Percentiles rank a stretch among this genome's conserved stretches.
Evolutionary conservation across 1,140 invertebrate species (phyloP).

Genomic region (Neoseiulus cucumeris): DNA sequence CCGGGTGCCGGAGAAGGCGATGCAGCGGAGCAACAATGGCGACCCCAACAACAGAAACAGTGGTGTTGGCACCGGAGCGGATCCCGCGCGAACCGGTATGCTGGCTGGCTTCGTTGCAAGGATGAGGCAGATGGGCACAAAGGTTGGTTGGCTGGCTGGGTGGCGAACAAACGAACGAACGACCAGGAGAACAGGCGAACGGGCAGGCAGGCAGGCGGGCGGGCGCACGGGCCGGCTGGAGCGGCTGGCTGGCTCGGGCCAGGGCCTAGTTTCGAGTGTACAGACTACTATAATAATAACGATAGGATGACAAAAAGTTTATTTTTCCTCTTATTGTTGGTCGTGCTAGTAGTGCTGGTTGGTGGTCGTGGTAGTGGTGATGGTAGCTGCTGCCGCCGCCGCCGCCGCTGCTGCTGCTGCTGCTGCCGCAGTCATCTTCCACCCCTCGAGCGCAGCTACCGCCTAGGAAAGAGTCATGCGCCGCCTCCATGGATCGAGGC

Average conservation of each 20-base stretch:
- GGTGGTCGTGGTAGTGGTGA: not conserved
- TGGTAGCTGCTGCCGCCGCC: not conserved
- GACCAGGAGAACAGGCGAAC: no score
- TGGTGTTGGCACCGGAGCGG: no score
- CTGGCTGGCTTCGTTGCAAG: no score
- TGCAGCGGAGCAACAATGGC: no score
- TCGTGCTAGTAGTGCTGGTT: not conserved
- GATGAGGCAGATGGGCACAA: no score
- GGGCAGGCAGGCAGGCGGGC: no score
- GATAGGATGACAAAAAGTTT: conserved; percentile 12
- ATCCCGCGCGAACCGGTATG: no score
- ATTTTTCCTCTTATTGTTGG: conserved; percentile 10
- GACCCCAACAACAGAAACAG: no score
- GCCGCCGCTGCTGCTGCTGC: not conserved
- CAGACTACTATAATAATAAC: conserved; percentile 7
- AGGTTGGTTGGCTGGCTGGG: no score
- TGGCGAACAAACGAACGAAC: no score
- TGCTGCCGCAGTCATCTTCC: not conserved
- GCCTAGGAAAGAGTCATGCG: not conserved
- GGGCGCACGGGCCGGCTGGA: not conserved
- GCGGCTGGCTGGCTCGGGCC: not conserved
- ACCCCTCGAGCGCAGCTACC: not conserved
- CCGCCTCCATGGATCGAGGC: conserved; percentile 2
- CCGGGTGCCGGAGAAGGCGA: no score
- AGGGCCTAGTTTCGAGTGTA: conserved; percentile 11